Percentiles rank a stretch among this genome's conserved stretches.
Conservation (phyloP, 1,140 invertebrate species). For the Rhopalosiphum maidis region DNA sequence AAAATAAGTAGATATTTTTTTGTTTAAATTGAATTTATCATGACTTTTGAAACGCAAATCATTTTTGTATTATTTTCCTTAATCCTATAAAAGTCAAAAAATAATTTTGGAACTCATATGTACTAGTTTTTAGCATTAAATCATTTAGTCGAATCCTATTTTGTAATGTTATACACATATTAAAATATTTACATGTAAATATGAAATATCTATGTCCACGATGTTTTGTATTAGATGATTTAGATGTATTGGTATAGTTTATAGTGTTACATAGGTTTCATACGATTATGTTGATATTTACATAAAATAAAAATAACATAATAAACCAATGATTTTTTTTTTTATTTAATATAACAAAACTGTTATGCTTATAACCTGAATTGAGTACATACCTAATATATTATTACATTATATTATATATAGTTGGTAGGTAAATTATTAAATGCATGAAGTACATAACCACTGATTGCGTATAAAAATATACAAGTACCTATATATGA, state of each 20-base stretch:
- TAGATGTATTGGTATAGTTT: too few relatives aligned
- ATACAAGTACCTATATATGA: not conserved
- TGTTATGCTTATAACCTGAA: too few relatives aligned
- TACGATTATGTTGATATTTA: not conserved
- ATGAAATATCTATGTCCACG: not conserved
- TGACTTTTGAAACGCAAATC: too few relatives aligned
- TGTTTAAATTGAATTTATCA: too few relatives aligned
- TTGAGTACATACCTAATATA: too few relatives aligned
- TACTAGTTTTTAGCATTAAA: not conserved
- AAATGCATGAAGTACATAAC: not conserved
- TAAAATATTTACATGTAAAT: not conserved
- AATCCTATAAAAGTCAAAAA: not conserved
- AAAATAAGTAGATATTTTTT: too few relatives aligned
- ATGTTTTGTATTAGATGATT: not conserved
- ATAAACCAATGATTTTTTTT: not conserved
- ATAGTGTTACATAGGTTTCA: not conserved
- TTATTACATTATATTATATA: too few relatives aligned
- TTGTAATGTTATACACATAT: not conserved
- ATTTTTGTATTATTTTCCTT: too few relatives aligned
- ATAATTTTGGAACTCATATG: not conserved
- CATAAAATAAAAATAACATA: not conserved
- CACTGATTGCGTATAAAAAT: not conserved
- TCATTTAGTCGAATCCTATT: not conserved
- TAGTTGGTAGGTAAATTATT: too few relatives aligned
- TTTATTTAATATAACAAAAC: not conserved